phyloP scores from a whole-genome alignment of 92 coral and sea anemone species.

The Paragorgia papillata region DNA sequence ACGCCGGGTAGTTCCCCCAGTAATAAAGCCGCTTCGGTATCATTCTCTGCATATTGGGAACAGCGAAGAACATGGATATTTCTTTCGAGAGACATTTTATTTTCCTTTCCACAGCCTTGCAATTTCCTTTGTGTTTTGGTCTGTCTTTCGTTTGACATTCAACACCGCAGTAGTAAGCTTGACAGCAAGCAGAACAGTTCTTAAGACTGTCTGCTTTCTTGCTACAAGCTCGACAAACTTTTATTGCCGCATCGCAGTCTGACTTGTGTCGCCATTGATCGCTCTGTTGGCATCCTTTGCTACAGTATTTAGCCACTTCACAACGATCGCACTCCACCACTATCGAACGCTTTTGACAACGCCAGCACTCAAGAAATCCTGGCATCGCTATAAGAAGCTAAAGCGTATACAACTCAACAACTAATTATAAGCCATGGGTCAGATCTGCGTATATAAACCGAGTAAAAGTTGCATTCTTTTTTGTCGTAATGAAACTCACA shows the following conservation, averaged over 20 bases:
- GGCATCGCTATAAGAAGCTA: constrained; percentile 29
- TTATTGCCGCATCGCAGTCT: constrained; percentile 53
- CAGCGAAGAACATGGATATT: neutral
- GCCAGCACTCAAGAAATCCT: constrained; percentile 57
- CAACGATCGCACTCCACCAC: constrained; percentile 52
- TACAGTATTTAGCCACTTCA: constrained; percentile 64
- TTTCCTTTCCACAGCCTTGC: constrained; percentile 30
- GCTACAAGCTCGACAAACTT: constrained; percentile 50
- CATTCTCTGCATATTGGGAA: no score
- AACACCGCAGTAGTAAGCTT: constrained; percentile 57
- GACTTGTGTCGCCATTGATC: constrained; percentile 67
- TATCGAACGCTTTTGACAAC: constrained; percentile 47
- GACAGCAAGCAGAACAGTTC: constrained; percentile 60
- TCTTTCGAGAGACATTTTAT: neutral
- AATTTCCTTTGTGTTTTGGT: constrained; percentile 47
- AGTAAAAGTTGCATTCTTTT: no score
- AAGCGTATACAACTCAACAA: no score
- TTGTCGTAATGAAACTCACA: no score
- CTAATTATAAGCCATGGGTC: no score
- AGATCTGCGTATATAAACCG: no score
- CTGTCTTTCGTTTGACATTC: constrained; percentile 62
- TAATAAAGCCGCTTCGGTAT: neutral
- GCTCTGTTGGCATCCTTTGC: constrained; percentile 56
- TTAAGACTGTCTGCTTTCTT: constrained; percentile 23
- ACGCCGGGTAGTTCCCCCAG: no score